Evolutionary conservation across 2,797 vertebrate genomes (phyloP), one percentile per base, ranked within the genome.

Genomic region (Trichosurus vulpecula): DNA sequence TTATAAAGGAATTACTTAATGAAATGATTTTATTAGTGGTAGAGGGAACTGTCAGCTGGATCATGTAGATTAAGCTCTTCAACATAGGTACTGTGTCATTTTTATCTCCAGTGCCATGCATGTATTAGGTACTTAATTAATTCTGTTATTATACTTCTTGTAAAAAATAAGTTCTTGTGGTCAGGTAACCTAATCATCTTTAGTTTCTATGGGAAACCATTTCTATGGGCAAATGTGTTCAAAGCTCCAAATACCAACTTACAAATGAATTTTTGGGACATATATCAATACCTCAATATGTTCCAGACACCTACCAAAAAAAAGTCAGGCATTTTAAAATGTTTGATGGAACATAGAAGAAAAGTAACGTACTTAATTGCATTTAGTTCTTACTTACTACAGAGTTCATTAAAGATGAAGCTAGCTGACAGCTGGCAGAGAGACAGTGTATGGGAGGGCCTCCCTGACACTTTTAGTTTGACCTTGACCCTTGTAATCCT

Each of bases 301-400:
- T 93, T 96, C 92, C 92, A 97, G 93, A 95, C 13, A 94, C 53
- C 95, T 92, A 90, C 94, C 96, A 96, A 95, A 35, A 90, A 54
- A 90, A 93, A 94, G 90, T 56, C 61, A 94, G 89, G 35, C 30
- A 74, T 95, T 97, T 97, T 90, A 51, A 97, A 96, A 93, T 89
- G 92, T 90, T 93, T 92, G 96, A 29, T 87, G 25, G 55, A 95
- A 54, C 91, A 91, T 90, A 58, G 61, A 91, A 96, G 95, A 91
- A 90, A 47, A 94, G 14, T 12, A 47, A 3, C 2, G 1, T 4
- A 51, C n/a, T 61, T 51, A 90, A 90, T 95, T 53, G 6, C 90
- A 95, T 66, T 95, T 9, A 12, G 31, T 94, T 74, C 66, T 89
- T 87, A 66, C 35, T 74, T 41, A 74, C 61, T 74, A 74, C 52